Conservation (phyloP, 2,113 vertebrate species). For the Heloderma charlesbogerti region DNA sequence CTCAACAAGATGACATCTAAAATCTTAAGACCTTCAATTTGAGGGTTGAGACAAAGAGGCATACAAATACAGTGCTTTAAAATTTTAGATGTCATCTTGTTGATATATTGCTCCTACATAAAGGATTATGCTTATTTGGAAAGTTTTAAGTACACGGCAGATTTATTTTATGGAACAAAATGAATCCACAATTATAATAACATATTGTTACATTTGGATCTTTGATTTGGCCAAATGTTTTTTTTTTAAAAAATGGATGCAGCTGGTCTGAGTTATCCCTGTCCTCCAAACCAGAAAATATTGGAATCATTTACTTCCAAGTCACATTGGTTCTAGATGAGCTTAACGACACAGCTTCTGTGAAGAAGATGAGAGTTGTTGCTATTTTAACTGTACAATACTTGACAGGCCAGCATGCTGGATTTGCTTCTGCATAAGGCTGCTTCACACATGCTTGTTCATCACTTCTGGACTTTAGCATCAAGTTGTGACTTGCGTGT, state of each 20-base stretch:
- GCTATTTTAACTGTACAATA: no score
- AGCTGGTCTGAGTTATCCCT: conserved; percentile 52
- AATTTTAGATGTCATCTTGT: conserved; percentile 71
- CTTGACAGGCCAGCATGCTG: not conserved
- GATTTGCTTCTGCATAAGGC: not conserved
- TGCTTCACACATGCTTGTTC: not conserved
- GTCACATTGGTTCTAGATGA: not conserved
- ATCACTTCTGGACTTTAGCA: not conserved
- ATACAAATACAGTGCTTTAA: not conserved
- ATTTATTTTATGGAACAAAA: conserved; percentile 56
- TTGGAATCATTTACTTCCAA: conserved; percentile 35
- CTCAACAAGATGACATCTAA: conserved; percentile 72
- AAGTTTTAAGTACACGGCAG: not conserved
- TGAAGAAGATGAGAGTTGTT: not conserved
- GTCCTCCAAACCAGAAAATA: conserved; percentile 32
- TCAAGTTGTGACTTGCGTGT: not conserved
- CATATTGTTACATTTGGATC: conserved; percentile 65
- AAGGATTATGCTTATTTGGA: not conserved
- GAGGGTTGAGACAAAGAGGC: not conserved
- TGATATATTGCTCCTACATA: conserved; percentile 70
- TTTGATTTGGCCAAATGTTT: conserved; percentile 61
- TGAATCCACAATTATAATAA: conserved; percentile 72
- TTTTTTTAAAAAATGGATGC: conserved; percentile 58
- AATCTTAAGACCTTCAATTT: conserved; percentile 71
- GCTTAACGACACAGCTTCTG: not conserved